Evolutionary conservation across 2,113 vertebrate species (phyloP), one percentile per base, ranked within the genome.

Genomic region (Stigmatopora nigra): DNA sequence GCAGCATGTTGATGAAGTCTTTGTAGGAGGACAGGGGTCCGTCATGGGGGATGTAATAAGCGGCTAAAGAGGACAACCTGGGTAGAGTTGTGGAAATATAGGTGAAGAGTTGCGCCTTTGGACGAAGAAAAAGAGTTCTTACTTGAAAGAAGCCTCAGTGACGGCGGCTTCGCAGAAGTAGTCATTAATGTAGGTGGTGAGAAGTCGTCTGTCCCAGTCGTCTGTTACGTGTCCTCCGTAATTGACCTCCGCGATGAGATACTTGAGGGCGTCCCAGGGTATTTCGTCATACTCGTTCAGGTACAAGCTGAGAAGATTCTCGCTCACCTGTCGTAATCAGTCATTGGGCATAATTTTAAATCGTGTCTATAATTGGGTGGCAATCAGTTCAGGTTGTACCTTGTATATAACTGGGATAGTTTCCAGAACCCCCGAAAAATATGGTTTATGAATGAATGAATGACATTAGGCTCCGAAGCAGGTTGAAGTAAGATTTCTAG

Each of bases 141-240:
- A 95, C 94, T 87, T 92, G 84, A 89, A 93, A 76, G 62, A 89
- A 0, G 89, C 75, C 14, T 85, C 75, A 1, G 56, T 78, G 9
- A 95, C n/a, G 1, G 88, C 75, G 41, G 78, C 89, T 0, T 95
- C 92, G 71, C 89, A 93, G 88, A 95, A 95, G 72, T 92, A 94
- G 76, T 93, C 92, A 11, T 90, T 92, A 87, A 93, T 94, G 79
- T 95, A 95, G 2, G 93, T 93, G 65, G 77, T 92, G 2, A 95
- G 89, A 56, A 96, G 90, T 15, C 93, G 92, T 8, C 93, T 77
- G 82, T 95, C 94, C 91, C 92, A 94, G 72, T 94, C 92, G 4
- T 95, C 94, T 0, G 93, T 95, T 67, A 95, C 90, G 1, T 95
- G 94, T 61, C 94, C 94, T 7, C 94, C 93, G 0, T 95, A 95